These are phyloP conservation scores for Ganaspis sp. DNA, from an alignment of 1,140 invertebrate species.

Conservation along the genomic window DNA sequence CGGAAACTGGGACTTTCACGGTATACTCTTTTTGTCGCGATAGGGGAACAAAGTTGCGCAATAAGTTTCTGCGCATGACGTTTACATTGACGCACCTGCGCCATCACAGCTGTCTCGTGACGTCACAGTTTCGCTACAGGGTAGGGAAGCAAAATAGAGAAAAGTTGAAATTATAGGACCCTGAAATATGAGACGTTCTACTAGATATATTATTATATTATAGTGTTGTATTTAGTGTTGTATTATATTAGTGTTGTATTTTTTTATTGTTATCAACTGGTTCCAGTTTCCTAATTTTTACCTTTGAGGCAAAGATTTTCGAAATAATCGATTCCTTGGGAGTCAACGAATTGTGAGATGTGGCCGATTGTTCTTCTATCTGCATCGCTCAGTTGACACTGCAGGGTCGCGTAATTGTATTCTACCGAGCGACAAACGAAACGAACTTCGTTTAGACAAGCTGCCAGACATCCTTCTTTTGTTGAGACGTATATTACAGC, in stretches of 20 bases:
- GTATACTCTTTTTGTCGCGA: too few species aligned
- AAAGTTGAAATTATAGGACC: too few species aligned
- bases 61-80: too few species aligned
- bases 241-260: neutral
- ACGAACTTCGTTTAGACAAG: constrained; percentile 93
- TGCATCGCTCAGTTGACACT: constrained; percentile 92
- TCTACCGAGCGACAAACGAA: constrained; percentile 94
- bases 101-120: too few species aligned
- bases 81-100: too few species aligned
- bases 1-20: too few species aligned
- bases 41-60: too few species aligned
- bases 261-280: neutral
- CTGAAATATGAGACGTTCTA: too few species aligned
- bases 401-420: constrained; percentile 94
- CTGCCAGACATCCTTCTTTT: constrained; percentile 93
- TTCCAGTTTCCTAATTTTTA: constrained; percentile 63
- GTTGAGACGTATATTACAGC: constrained; percentile 94
- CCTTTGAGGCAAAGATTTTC: constrained; percentile 95
- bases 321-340: constrained; percentile 95
- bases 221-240: too few species aligned
- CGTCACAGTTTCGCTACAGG: too few species aligned
- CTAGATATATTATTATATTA: too few species aligned
- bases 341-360: constrained; percentile 90
- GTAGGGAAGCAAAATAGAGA: too few species aligned
- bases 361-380: constrained; percentile 90